Evolutionary conservation across 1,140 invertebrate genomes (phyloP).

Genomic region (Mactra quadrangularis): DNA sequence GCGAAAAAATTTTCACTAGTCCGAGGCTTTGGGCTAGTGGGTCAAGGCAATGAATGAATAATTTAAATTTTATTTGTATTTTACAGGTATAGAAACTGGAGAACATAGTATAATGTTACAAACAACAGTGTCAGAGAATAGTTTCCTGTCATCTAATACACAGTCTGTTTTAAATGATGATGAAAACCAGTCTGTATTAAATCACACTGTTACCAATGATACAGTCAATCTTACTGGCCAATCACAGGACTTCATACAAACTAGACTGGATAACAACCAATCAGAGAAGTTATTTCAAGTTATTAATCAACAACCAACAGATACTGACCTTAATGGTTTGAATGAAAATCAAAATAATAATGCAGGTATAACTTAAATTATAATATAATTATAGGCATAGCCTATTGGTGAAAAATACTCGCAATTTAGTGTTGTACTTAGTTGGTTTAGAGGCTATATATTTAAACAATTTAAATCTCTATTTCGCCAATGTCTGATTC

Average conservation of each 20-base stretch:
- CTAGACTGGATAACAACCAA: not conserved
- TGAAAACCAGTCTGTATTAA: not conserved
- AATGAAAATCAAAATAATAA: not conserved
- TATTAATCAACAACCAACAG: slow-evolving; percentile 25
- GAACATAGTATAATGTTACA: slow-evolving; percentile 43
- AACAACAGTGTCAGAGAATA: not conserved
- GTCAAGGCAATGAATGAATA: no score
- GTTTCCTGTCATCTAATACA: not conserved
- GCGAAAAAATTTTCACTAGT: no score
- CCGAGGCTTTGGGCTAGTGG: no score
- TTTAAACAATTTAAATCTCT: no score
- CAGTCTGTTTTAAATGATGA: not conserved
- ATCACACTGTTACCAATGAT: not conserved
- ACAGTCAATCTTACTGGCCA: not conserved
- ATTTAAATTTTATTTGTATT: no score
- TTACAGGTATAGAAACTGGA: slow-evolving; percentile 42
- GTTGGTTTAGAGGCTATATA: no score
- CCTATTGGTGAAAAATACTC: no score
- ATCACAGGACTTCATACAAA: slow-evolving; percentile 7
- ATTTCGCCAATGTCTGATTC: no score
- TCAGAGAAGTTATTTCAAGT: slow-evolving; percentile 40
- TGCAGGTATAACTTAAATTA: not conserved
- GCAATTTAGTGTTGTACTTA: no score
- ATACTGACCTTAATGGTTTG: not conserved
- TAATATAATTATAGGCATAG: no score